phyloP scores from a whole-genome alignment of 2,113 vertebrate species.

The Ancistrus triradiatus region DNA sequence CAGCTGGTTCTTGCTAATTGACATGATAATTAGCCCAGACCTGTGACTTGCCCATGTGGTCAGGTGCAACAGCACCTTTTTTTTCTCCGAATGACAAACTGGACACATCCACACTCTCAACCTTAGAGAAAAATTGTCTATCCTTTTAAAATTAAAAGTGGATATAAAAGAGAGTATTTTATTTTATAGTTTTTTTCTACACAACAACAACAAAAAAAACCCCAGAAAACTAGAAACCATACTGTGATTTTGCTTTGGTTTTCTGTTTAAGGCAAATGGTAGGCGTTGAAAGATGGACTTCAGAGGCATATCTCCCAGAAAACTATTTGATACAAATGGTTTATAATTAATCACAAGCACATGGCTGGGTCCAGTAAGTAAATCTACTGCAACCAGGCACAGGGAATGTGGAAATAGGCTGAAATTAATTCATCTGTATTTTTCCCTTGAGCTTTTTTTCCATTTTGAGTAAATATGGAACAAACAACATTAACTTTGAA shows the following conservation, averaged over 20 bases:
- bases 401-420: conserved; percentile 49
- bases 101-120: conserved; percentile 10
- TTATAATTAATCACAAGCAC: conserved; percentile 61
- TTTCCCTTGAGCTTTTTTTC: conserved; percentile 50
- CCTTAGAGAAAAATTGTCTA: conserved; percentile 29
- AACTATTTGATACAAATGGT: conserved; percentile 58
- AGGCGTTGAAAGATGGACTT: conserved; percentile 52
- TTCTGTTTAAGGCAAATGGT: conserved; percentile 58
- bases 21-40: conserved; percentile 38
- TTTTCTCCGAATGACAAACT: conserved; percentile 16
- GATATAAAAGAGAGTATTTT: too few relatives aligned
- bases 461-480: conserved; percentile 54
- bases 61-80: conserved; percentile 17
- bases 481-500: conserved; percentile 64
- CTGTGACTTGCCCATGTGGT: conserved; percentile 20
- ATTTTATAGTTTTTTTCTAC: too few relatives aligned
- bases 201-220: too few relatives aligned
- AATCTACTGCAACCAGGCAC: conserved; percentile 44
- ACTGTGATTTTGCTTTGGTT: too few relatives aligned
- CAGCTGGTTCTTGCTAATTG: conserved; percentile 33
- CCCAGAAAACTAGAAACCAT: too few relatives aligned
- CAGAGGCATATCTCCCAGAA: conserved; percentile 40
- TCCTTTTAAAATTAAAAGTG: conserved; percentile 25
- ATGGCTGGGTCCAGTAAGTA: conserved; percentile 42
- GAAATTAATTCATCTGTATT: conserved; percentile 47